phyloP scores from a whole-genome alignment of 2,888 invertebrate species.

The Ischnus inquisitorius region DNA sequence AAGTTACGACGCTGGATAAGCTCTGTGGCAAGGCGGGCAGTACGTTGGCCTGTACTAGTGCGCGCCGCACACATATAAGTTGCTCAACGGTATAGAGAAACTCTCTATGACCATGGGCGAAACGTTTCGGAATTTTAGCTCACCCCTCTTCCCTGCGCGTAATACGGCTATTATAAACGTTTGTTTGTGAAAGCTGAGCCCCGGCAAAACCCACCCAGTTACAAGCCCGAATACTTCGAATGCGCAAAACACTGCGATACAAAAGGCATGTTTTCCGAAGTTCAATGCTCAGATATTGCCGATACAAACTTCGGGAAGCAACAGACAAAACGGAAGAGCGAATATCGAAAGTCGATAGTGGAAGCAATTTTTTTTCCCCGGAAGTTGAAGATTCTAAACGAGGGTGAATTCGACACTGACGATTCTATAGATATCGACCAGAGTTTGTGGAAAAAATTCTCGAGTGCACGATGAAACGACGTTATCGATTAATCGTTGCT shows the following conservation, averaged over 20 bases:
- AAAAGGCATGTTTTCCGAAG: neutral
- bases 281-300: neutral
- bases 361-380: neutral
- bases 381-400: neutral
- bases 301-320: too few relatives aligned
- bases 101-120: neutral
- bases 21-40: constrained; percentile 58
- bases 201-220: neutral
- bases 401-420: neutral
- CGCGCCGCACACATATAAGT: constrained; percentile 38
- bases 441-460: neutral
- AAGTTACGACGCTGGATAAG: constrained; percentile 69
- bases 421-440: neutral
- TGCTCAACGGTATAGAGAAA: neutral
- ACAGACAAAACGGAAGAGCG: too few relatives aligned
- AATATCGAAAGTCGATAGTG: neutral
- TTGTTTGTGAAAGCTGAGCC: constrained; percentile 12
- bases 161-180: constrained; percentile 2
- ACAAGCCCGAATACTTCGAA: too few relatives aligned
- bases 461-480: neutral
- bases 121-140: constrained; percentile 41
- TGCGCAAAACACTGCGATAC: too few relatives aligned
- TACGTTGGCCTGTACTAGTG: constrained; percentile 61
- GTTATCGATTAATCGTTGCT: neutral
- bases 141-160: neutral